phyloP scores from a whole-genome alignment of 92 coral and sea anemone genomes.

The Bergia sp. region DNA sequence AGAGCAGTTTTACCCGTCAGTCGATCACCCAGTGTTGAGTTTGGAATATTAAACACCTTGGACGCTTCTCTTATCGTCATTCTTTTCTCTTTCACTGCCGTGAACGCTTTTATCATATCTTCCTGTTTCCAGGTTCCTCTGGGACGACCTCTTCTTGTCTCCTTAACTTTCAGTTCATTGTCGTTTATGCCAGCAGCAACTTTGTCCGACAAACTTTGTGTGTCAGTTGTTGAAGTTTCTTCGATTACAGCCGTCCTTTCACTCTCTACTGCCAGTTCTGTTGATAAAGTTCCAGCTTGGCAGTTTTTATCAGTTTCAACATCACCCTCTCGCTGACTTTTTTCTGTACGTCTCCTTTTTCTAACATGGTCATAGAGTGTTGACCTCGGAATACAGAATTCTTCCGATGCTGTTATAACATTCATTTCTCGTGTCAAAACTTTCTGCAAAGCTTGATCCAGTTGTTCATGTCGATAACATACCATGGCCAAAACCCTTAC shows the following conservation, averaged over 20 bases:
- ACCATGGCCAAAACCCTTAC: background rate
- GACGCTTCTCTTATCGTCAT: constrained; percentile 2
- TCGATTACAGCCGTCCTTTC: too few species aligned
- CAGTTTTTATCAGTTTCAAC: background rate
- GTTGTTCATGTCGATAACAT: background rate
- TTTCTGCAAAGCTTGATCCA: background rate
- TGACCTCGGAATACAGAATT: background rate
- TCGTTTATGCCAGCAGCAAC: background rate
- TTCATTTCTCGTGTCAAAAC: background rate
- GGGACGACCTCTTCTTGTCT: background rate
- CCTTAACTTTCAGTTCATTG: background rate
- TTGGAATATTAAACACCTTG: background rate
- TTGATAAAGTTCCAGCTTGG: background rate
- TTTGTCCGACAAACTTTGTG: background rate
- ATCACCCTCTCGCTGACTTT: background rate
- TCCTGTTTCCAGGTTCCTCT: constrained; percentile 1
- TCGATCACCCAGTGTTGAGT: constrained; percentile 3
- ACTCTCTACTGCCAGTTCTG: background rate
- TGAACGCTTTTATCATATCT: background rate
- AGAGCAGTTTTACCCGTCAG: background rate
- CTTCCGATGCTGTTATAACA: background rate
- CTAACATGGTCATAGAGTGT: background rate
- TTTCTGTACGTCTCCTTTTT: background rate
- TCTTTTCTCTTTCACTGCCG: background rate
- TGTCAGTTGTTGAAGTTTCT: background rate